Conservation (phyloP, 2,113 vertebrate genomes). For the Nansenia antarctica region DNA sequence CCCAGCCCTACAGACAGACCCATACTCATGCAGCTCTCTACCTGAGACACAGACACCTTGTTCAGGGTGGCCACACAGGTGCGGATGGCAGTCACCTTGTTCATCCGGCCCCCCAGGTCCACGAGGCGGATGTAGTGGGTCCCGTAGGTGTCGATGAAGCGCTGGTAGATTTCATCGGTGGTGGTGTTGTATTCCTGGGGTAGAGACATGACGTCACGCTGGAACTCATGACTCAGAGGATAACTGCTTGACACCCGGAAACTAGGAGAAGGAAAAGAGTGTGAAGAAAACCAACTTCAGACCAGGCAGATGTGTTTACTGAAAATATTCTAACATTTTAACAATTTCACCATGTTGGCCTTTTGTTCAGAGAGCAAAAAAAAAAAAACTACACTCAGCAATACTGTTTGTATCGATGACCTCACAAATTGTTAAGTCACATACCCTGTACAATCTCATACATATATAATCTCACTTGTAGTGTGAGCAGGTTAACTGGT, state of each 20-base stretch:
- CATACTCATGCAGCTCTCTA: neutral
- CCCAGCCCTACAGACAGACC: neutral
- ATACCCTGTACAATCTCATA: neutral
- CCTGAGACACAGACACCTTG: neutral
- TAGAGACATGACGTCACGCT: neutral
- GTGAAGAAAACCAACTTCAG: too few species aligned
- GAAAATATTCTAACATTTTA: too few species aligned
- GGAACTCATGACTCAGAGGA: neutral
- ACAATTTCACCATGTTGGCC: too few species aligned
- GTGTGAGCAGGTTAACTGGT: neutral
- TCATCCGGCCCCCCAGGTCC: neutral
- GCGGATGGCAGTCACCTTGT: neutral
- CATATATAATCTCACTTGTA: neutral
- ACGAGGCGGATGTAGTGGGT: neutral
- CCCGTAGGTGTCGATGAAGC: neutral
- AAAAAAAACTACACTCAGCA: too few species aligned
- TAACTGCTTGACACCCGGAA: neutral
- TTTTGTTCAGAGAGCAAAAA: too few species aligned
- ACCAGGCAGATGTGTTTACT: neutral
- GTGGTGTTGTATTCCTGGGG: neutral
- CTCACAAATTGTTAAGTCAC: too few species aligned
- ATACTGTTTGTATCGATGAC: too few species aligned
- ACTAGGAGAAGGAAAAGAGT: neutral
- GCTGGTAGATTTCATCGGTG: neutral
- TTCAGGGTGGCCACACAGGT: neutral